Evolutionary conservation across 2,113 vertebrate species (phyloP).

Genomic region (Hepsetus odoe): DNA sequence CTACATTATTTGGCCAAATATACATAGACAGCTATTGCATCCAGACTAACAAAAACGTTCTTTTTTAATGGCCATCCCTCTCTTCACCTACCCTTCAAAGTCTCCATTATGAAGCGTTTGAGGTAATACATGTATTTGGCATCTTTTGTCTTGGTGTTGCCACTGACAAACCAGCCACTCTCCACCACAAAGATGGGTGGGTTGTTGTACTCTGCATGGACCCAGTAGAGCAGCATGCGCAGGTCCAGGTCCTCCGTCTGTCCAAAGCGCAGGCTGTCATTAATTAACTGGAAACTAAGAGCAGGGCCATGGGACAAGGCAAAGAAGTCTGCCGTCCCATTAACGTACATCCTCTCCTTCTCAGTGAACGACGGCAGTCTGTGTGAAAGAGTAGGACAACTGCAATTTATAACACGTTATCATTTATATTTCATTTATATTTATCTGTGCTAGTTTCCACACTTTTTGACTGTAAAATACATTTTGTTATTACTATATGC

Average conservation of each 20-base stretch:
- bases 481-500: too few relatives aligned
- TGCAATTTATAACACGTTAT: not conserved
- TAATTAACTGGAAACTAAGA: conserved; percentile 90
- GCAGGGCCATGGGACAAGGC: conserved; percentile 92
- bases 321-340: conserved; percentile 93
- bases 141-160: conserved; percentile 88
- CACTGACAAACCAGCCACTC: conserved; percentile 94
- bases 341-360: conserved; percentile 80
- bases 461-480: too few relatives aligned
- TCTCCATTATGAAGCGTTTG: conserved; percentile 91
- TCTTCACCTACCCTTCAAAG: conserved; percentile 85
- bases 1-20: too few relatives aligned
- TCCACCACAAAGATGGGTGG: conserved; percentile 93
- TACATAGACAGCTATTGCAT: too few relatives aligned
- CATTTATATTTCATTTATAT: too few relatives aligned
- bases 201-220: conserved; percentile 87
- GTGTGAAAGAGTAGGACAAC: conserved; percentile 31
- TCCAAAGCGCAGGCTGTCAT: conserved; percentile 87
- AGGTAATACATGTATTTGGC: conserved; percentile 94
- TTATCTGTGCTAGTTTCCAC: too few relatives aligned
- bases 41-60: too few relatives aligned
- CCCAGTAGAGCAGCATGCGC: conserved; percentile 93
- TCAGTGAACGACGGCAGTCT: conserved; percentile 85
- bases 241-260: conserved; percentile 90
- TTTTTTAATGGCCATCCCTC: too few relatives aligned